Evolutionary conservation across 2,113 vertebrate species (phyloP).

Genomic region (Nothoprocta pentlandii): DNA sequence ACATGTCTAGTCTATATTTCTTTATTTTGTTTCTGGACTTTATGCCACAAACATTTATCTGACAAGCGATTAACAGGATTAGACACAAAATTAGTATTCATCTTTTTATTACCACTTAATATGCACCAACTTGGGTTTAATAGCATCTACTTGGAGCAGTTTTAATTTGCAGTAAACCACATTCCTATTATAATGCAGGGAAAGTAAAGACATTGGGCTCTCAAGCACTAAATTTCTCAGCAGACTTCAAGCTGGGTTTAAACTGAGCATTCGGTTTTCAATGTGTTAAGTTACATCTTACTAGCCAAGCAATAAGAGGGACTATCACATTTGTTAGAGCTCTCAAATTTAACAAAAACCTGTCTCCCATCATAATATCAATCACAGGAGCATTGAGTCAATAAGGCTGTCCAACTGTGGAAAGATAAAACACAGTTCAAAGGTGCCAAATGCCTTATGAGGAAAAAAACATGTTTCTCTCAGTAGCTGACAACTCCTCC

Average conservation of each 20-base stretch:
- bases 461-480: not conserved
- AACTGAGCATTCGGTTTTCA: not conserved
- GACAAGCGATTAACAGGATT: not conserved
- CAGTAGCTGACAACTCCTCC: not conserved
- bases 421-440: not conserved
- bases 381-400: not conserved
- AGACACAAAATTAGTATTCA: not conserved
- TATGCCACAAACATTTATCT: not conserved
- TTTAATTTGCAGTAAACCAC: not conserved
- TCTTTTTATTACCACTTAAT: not conserved
- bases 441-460: not conserved
- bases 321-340: not conserved
- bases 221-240: not conserved
- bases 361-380: not conserved
- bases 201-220: not conserved
- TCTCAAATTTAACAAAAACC: not conserved
- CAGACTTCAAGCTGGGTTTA: not conserved
- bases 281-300: not conserved
- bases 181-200: accelerated
- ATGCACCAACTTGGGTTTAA: not conserved
- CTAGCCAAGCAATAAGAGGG: not conserved
- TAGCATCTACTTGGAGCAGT: not conserved
- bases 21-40: not conserved
- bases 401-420: not conserved
- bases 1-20: not conserved